These are phyloP conservation scores for Acheta domesticus DNA, from an alignment of 2,888 invertebrate genomes.

Conservation along the genomic window DNA sequence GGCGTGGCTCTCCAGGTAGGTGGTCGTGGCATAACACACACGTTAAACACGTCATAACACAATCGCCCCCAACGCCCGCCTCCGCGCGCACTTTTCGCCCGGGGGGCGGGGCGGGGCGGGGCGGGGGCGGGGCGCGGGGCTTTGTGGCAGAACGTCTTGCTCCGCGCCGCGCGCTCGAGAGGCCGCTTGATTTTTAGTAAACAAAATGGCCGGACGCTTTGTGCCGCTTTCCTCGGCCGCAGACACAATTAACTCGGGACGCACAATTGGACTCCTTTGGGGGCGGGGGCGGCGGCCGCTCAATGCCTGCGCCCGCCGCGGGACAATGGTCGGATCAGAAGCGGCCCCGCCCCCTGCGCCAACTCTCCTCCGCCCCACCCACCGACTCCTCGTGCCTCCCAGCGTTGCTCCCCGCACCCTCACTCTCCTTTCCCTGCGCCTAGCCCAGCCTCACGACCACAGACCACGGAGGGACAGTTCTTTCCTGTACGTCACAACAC, in stretches of 20 bases:
- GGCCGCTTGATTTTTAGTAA: slow-evolving; percentile 9
- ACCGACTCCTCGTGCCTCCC: too few relatives aligned
- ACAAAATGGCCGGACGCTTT: background rate
- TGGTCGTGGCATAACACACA: too few relatives aligned
- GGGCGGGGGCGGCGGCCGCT: background rate
- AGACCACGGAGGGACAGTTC: too few relatives aligned
- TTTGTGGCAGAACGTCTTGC: background rate
- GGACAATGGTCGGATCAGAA: background rate
- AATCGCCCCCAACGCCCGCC: too few relatives aligned
- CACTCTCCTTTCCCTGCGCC: too few relatives aligned
- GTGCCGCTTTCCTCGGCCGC: background rate
- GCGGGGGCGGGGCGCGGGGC: background rate
- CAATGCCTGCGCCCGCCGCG: background rate
- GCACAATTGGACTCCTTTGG: background rate
- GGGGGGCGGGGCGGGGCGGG: background rate
- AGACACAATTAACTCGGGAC: slow-evolving; percentile 18
- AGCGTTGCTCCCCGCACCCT: too few relatives aligned
- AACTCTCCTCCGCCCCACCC: too few relatives aligned
- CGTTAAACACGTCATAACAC: too few relatives aligned
- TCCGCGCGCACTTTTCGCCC: too few relatives aligned
- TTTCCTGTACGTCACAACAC: too few relatives aligned
- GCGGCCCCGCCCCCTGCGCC: background rate
- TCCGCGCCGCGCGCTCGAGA: background rate
- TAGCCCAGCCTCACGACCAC: too few relatives aligned
- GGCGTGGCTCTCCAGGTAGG: too few relatives aligned